A percentile compares a stretch with the other conserved stretches of the same genome.
phyloP scores from a whole-genome alignment of 2,113 vertebrate genomes.

The Solenodon paradoxus region DNA sequence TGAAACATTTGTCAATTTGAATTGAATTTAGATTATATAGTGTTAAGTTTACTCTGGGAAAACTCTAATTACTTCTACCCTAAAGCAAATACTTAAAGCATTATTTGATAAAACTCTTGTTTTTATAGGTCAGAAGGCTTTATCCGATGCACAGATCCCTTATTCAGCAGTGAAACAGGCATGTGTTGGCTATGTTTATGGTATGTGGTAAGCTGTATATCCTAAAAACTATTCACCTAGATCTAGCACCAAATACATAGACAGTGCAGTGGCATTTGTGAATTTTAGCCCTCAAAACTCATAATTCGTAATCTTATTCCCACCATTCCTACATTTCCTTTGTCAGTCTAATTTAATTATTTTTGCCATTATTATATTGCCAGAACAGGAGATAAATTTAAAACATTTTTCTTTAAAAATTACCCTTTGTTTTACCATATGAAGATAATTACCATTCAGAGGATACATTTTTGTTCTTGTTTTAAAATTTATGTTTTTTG shows the following conservation, averaged over 20 bases:
- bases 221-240: neutral
- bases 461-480: constrained; percentile 4
- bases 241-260: neutral
- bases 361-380: neutral
- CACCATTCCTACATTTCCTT: neutral
- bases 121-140: constrained; percentile 88
- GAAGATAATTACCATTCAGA: constrained; percentile 17
- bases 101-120: neutral
- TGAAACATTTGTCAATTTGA: constrained; percentile 8
- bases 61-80: neutral
- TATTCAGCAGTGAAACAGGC: constrained; percentile 94
- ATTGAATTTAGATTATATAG: neutral
- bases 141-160: constrained; percentile 91
- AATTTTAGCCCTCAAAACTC: constrained; percentile 8
- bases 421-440: neutral
- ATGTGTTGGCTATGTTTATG: constrained; percentile 95
- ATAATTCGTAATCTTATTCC: constrained; percentile 25
- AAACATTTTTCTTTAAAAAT: neutral
- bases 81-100: neutral
- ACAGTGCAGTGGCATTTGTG: neutral
- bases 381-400: neutral
- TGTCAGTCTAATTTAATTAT: neutral
- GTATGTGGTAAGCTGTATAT: constrained; percentile 78
- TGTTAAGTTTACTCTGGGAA: neutral
- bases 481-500: neutral